Conservation (phyloP, 2,113 vertebrate species). For the Nycticryphes semicollaris region DNA sequence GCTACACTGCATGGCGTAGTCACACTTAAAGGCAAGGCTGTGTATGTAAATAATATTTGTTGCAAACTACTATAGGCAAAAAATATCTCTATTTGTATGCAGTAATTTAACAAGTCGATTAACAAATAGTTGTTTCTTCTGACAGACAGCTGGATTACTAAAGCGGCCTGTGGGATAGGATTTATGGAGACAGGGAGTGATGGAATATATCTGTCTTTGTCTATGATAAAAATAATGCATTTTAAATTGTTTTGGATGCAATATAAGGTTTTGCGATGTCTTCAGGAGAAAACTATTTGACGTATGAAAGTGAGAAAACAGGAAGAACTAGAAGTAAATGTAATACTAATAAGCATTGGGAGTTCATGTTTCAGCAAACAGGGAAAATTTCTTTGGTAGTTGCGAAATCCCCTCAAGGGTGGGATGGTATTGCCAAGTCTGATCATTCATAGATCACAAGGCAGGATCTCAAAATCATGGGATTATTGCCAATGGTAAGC, state of each 20-base stretch:
- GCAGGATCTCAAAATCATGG: neutral
- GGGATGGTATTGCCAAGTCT: neutral
- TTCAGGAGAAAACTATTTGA: neutral
- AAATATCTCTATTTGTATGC: neutral
- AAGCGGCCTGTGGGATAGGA: neutral
- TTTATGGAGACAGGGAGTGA: neutral
- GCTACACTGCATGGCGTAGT: neutral
- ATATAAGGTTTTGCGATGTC: neutral
- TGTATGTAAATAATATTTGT: neutral
- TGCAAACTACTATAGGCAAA: neutral
- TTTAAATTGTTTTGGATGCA: neutral
- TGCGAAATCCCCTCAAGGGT: neutral
- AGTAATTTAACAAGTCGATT: neutral
- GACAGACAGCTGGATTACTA: neutral
- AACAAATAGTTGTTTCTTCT: neutral
- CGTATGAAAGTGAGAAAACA: neutral
- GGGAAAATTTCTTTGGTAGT: neutral
- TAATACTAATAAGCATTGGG: neutral
- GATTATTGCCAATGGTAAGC: neutral
- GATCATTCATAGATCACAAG: neutral
- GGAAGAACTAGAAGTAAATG: neutral
- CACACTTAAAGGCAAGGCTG: neutral
- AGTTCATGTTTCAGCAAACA: neutral
- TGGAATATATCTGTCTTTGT: neutral
- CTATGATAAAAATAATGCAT: neutral